Evolutionary conservation across 2,888 invertebrate genomes (phyloP), one percentile per base, ranked within the genome.

Genomic region (Apotomis turbidana): DNA sequence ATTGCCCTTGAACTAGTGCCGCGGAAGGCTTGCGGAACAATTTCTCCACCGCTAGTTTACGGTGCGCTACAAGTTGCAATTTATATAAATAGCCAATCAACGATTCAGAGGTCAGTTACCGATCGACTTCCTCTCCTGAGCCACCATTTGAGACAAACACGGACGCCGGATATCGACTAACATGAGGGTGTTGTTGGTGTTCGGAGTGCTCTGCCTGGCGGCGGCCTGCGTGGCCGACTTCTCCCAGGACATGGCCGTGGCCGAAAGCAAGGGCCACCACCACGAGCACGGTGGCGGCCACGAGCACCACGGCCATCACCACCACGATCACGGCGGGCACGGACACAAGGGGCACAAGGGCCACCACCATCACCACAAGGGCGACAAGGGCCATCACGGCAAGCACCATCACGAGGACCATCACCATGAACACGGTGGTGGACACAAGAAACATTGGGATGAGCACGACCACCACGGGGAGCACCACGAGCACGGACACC

Each of bases 381-480:
- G 95, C 8, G 96, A 96, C 68, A 95, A 96, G 78, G 97, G 97
- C 3, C 94, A 96, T 75, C 95, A 97, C 81, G 97, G 96, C 71
- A 96, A 96, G 80, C 96, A 97, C 76, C 96, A 96, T 80, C 95
- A 97, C 78, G 95, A 94, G 36, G 95, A 95, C 2, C 95, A 96
- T 80, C 96, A 96, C 84, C 95, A 94, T 73, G 96, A 97, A 79
- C 95, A 96, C 80, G 96, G 96, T 57, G 96, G 96, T 27, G 96
- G 96, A 80, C 96, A 97, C 89, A 97, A 97, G 86, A 95, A 96
- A 73, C 96, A 96, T 80, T 96, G 96, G 90, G 96, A 96, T 76
- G 96, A 96, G 84, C 95, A 95, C 70, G 96, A 95, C 63, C 95
- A 97, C 80, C 95, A 96, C 80, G 96, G 96, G 0, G 95, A 96